Base-by-base conservation (phyloP, 1,140 invertebrate genomes). In the Propsilocerus akamusi region DNA sequence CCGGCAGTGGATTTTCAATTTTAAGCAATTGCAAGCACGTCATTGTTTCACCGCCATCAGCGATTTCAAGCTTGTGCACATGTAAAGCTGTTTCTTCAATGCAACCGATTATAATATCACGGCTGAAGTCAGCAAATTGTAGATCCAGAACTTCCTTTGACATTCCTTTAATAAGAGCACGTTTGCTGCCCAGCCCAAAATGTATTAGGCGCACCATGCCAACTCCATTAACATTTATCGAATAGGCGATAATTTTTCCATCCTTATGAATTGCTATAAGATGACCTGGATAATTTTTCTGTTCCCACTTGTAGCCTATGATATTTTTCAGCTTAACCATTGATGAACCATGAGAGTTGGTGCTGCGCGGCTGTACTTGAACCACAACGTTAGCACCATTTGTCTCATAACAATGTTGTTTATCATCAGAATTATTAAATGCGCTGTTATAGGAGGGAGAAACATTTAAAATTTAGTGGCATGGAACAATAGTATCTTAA, bases 291-390 rank as follows among this genome's bases (percentile, higher is more conserved):
- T 91, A 88, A 61, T 85, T 84, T 56, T 80, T 77, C 24, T 81
- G 75, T 59, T 95, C 90, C 91, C 92, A 96, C 52, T 83, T 82
- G 63, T 88, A 95, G 57, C 95, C 88, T 10, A 94, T 89, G 46
- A 94, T 76, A 64, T 85, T 91, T 57, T 82, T 88, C 17, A 93
- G 74, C 59, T 91, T 93, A 7, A 97, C 81, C 66, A 90, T 87
- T 0, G 86, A 90, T 58, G 81, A 85, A 24, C 81, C 86, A 66
- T 79, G 78, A 56, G n/a, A 73, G 74, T 54, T 84, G 80, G 48
- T 60, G 23, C 28, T 64, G 74, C 14, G 79, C 81, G 17, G 73
- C 67, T 50, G 77, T 83, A 20, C 80, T 77, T 51, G 68, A 4
- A 91, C 73, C 48, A 75, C 74, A 12, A 89, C 81, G 59, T 86